Evolutionary conservation across 1,140 invertebrate species (phyloP).

Genomic region (Euschistus heros): DNA sequence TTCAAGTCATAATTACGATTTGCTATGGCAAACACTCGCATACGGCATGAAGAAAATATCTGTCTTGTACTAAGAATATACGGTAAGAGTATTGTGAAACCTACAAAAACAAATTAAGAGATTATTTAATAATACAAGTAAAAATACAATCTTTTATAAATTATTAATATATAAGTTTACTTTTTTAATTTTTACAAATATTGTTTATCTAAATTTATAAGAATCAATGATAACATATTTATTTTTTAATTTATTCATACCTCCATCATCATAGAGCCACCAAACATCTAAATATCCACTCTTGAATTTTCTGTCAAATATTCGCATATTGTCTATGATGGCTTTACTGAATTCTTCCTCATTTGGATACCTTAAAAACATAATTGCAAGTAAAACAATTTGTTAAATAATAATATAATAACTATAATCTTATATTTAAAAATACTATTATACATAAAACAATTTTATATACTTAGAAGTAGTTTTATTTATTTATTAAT

Average conservation of each 20-base stretch:
- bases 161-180: background rate
- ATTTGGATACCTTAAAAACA: constrained; percentile 23
- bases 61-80: constrained; percentile 82
- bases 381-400: too few species aligned
- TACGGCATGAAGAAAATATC: constrained; percentile 71
- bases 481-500: too few species aligned
- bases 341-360: constrained; percentile 23
- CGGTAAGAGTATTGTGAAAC: constrained; percentile 80
- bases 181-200: too few species aligned
- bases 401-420: too few species aligned
- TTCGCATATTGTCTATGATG: constrained; percentile 27
- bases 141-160: background rate
- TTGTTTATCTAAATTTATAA: too few species aligned
- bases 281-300: constrained; percentile 53
- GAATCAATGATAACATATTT: background rate
- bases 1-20: constrained; percentile 76
- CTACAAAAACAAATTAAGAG: constrained; percentile 35
- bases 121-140: background rate
- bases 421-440: too few species aligned
- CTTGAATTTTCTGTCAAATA: constrained; percentile 35
- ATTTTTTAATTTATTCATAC: constrained; percentile 28
- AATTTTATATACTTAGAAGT: too few species aligned
- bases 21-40: constrained; percentile 82
- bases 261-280: constrained; percentile 63
- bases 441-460: too few species aligned